These are phyloP conservation scores for Tapera naevia DNA, from an alignment of 2,797 vertebrate species.

Conservation along the genomic window DNA sequence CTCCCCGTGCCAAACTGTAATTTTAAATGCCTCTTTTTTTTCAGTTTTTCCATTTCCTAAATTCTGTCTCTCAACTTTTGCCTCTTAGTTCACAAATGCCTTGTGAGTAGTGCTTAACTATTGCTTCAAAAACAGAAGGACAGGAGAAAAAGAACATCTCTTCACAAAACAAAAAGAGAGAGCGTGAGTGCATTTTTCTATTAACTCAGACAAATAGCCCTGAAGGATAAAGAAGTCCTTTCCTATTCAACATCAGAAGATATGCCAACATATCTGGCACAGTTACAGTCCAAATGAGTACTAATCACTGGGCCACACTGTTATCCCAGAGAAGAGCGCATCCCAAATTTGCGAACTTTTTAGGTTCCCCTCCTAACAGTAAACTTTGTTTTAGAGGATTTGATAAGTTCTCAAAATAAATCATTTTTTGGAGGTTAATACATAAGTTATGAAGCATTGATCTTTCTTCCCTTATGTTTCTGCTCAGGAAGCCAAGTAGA, in stretches of 20 bases:
- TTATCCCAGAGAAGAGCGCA: neutral
- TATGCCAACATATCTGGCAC: neutral
- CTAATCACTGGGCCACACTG: neutral
- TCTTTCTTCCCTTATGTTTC: neutral
- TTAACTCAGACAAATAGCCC: neutral
- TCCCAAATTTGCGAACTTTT: neutral
- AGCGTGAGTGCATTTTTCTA: neutral
- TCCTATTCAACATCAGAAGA: neutral
- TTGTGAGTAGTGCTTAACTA: neutral
- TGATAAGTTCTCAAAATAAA: neutral
- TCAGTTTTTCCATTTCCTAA: neutral
- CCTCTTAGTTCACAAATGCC: neutral
- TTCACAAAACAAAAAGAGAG: neutral
- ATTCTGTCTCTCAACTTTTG: neutral
- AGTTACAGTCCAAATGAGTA: neutral
- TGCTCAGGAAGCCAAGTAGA: neutral
- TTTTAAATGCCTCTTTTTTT: neutral
- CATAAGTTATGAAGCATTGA: neutral
- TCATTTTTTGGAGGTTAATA: neutral
- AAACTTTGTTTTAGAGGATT: neutral
- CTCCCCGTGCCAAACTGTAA: neutral
- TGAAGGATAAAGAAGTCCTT: neutral
- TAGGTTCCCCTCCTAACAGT: neutral
- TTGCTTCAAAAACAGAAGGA: neutral
- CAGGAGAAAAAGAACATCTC: neutral